phyloP scores from a whole-genome alignment of 2,888 invertebrate genomes.

The Philonicus albiceps region DNA sequence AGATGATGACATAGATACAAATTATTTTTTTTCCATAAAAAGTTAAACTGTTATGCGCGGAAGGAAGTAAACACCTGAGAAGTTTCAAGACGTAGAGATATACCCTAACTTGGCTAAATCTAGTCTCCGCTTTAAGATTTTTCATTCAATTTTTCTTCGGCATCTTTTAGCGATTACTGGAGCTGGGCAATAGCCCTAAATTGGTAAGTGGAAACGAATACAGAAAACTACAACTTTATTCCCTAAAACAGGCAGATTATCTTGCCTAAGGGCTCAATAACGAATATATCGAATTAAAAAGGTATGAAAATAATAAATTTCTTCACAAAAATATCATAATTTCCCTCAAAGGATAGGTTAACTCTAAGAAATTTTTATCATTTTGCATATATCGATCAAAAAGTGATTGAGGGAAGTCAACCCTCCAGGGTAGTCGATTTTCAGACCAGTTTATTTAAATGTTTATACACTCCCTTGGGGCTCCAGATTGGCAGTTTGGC shows the following conservation, averaged over 20 bases:
- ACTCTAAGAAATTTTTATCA: not conserved
- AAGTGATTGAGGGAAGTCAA: too few relatives aligned
- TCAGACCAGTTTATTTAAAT: not conserved
- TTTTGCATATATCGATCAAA: too few relatives aligned
- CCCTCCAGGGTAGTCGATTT: too few relatives aligned
- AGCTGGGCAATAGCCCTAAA: not conserved
- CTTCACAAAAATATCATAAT: not conserved
- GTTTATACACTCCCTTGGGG: not conserved
- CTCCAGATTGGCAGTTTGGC: not conserved
- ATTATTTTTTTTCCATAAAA: not conserved
- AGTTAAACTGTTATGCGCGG: not conserved
- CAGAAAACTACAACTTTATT: not conserved
- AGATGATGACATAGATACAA: not conserved
- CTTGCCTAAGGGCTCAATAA: not conserved
- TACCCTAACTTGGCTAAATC: not conserved
- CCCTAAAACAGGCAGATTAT: not conserved
- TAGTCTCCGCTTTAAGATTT: not conserved
- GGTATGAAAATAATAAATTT: not conserved
- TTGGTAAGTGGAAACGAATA: not conserved
- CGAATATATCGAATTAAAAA: not conserved
- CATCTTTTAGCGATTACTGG: not conserved
- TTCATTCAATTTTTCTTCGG: not conserved
- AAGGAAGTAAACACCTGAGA: not conserved
- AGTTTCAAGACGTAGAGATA: not conserved
- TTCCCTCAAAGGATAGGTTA: not conserved